Percentiles rank a stretch among this genome's conserved stretches.
Conservation (phyloP, 2,797 vertebrate species). For the Protonibea diacanthus region DNA sequence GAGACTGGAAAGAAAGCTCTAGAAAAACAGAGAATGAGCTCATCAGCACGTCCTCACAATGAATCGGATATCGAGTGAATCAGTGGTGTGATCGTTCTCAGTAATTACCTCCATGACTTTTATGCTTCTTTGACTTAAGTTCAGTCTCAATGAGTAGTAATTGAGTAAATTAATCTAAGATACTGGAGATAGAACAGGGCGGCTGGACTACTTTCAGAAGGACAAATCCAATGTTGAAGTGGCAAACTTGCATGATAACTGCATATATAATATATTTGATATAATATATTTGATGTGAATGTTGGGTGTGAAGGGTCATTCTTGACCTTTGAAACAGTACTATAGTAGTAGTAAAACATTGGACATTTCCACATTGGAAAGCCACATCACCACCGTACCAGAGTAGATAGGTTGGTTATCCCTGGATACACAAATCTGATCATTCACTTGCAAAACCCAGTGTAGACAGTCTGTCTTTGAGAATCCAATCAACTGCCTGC, state of each 20-base stretch:
- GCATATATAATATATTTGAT: too few relatives aligned
- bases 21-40: slow-evolving; percentile 12
- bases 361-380: too few relatives aligned
- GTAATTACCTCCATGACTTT: background rate
- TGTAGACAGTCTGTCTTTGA: too few relatives aligned
- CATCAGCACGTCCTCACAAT: slow-evolving; percentile 28
- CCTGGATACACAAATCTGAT: too few relatives aligned
- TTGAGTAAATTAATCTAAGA: background rate
- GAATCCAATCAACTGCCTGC: too few relatives aligned
- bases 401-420: too few relatives aligned
- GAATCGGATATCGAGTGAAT: slow-evolving; percentile 1
- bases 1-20: slow-evolving; percentile 19
- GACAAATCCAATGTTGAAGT: background rate
- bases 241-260: background rate
- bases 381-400: too few relatives aligned
- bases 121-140: background rate
- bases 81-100: background rate
- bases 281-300: too few relatives aligned
- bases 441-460: too few relatives aligned
- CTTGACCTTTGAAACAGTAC: background rate
- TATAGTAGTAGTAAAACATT: background rate
- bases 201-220: too few relatives aligned
- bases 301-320: background rate
- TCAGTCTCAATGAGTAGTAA: background rate
- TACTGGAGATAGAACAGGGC: too few relatives aligned